Evolutionary conservation across 2,113 vertebrate species (phyloP).

Genomic region (Hymenochirus boettgeri): DNA sequence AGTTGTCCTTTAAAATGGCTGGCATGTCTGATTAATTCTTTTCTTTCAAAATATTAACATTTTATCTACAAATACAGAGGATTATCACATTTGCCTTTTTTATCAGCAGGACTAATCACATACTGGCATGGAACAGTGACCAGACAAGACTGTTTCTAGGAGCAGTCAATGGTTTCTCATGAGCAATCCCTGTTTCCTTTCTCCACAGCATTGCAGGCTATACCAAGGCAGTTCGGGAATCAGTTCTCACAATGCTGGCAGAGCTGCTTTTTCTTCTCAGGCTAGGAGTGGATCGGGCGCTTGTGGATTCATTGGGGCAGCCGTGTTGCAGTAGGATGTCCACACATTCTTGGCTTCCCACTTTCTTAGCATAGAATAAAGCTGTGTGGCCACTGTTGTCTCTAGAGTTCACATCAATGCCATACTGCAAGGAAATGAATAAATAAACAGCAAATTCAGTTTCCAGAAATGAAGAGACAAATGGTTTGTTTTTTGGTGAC

Average conservation of each 20-base stretch:
- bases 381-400: conserved; percentile 78
- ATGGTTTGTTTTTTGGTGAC: no score
- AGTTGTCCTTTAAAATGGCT: conserved; percentile 17
- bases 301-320: conserved; percentile 72
- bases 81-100: conserved; percentile 7
- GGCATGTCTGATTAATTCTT: conserved; percentile 14
- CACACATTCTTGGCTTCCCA: conserved; percentile 78
- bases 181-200: not conserved
- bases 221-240: conserved; percentile 69
- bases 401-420: conserved; percentile 76
- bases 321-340: conserved; percentile 87
- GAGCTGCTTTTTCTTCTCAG: conserved; percentile 82
- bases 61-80: conserved; percentile 26
- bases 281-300: conserved; percentile 68
- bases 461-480: no score
- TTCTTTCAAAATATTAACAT: conserved; percentile 36
- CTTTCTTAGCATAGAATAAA: conserved; percentile 72
- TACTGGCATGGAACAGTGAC: conserved; percentile 21
- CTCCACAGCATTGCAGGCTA: conserved; percentile 45
- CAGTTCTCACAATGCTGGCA: conserved; percentile 76
- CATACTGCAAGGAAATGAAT: conserved; percentile 70
- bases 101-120: conserved; percentile 20
- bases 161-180: conserved; percentile 12
- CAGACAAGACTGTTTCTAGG: conserved; percentile 19
- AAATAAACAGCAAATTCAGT: no score